Evolutionary conservation across 2,888 invertebrate species (phyloP), one percentile per base, ranked within the genome.

Genomic region (Yponomeuta plumbellus): DNA sequence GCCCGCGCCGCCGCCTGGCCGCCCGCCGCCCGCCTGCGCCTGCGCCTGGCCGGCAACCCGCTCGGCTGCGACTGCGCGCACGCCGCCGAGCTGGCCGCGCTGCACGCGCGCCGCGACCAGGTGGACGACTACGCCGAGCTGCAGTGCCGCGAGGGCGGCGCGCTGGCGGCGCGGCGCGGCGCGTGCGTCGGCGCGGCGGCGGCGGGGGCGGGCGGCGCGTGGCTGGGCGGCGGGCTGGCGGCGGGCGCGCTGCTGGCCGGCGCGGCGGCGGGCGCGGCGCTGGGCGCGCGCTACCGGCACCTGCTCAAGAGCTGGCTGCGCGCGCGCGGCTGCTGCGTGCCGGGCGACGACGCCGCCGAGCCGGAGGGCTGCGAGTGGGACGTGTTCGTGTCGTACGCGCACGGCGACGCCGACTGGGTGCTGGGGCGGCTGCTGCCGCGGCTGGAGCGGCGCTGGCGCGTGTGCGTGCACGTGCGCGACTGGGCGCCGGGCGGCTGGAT

Each of bases 301-400:
- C 69, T 70, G 26, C 34, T 34, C 5, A 34, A 34, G 34, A 34
- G 52, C 66, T 23, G 59, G 20, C n/a, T 70, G 69, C 20, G 44
- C 26, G 66, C 65, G 74, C 66, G 66, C 59, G 67, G 62, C 67
- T 62, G 65, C 20, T 40, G 56, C 66, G 66, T 64, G 61, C 56
- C 65, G 2, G 64, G 61, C 39, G 67, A 44, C n/a, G 63, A 62
- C 39, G 65, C 65, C 39, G 59, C 59, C 13, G 52, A 8, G 44
- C 44, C 17, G 44, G 68, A 68, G 61, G 66, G 67, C 57, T 62
- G 57, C 65, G 65, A 65, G 72, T 13, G 34, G 26, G 96, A 96
- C 77, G 96, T 95, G 0, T 96, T 96, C 76, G 90, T 96, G 68
- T 95, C 95, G 72, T 96, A 94, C 75, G 94, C 95, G 0, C 94